Evolutionary conservation across 2,113 vertebrate species (phyloP), one percentile per base, ranked within the genome.

Genomic region (Brachyistius frenatus): DNA sequence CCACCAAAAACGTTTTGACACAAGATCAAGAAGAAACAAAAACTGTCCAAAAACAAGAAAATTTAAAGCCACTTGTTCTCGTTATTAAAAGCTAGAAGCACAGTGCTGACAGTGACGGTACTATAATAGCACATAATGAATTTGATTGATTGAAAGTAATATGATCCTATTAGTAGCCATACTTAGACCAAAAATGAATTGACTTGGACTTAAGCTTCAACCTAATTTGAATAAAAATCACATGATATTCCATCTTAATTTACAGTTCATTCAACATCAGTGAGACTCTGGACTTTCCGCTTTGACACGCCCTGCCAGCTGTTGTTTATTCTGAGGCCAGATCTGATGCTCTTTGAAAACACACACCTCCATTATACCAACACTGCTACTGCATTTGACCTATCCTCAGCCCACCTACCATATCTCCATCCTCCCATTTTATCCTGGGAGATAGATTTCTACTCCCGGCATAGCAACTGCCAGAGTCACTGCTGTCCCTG

Each of bases 401-500:
- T 31, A 55, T 53, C 57, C 23, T 61, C 35, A 31, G 33, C 66
- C 52, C 66, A 65, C 66, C 72, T 50, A 11, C 44, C 64, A 37
- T 4, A 33, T 54, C n/a, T 56, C 32, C 41, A 56, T 62, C 79
- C 63, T 80, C 11, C 68, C 69, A 68, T 36, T 81, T 37, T 52
- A 47, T 14, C 46, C 44, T 69, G 33, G 41, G 70, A 82, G 68
- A 72, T 64, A 64, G 61, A 80, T 75, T 86, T 76, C 66, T 76
- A 69, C 78, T 76, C 41, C 66, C 67, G 63, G 73, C 80, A 84
- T 82, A 88, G 73, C 79, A 84, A 87, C 86, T 76, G 78, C 66
- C 55, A 16, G 80, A 86, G 77, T 76, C 76, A 32, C 72, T 84
- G 53, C 13, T 33, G 83, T 85, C 76, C 74, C 76, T 31, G 1